Conservation (phyloP, 2,797 vertebrate genomes). For the Cryptoprocta ferox region DNA sequence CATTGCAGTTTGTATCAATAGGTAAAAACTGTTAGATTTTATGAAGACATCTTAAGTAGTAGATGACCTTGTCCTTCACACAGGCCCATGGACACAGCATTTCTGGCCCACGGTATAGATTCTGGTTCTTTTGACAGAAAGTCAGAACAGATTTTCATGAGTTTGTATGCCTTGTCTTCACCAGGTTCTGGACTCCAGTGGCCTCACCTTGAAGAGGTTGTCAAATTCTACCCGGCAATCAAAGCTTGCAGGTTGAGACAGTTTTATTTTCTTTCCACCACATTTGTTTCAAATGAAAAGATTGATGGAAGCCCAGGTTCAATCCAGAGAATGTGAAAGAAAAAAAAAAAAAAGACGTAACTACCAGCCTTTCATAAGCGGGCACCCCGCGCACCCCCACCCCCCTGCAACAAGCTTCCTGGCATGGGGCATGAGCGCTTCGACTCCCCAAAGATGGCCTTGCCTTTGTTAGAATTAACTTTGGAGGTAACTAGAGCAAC, state of each 20-base stretch:
- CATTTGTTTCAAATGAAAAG: background rate
- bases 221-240: background rate
- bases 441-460: background rate
- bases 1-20: background rate
- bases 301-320: background rate
- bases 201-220: background rate
- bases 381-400: too few relatives aligned
- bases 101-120: accelerated
- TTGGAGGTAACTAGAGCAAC: constrained; percentile 60
- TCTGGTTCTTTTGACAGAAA: background rate
- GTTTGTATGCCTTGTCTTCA: accelerated
- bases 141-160: background rate
- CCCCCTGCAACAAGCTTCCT: background rate
- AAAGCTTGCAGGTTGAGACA: background rate
- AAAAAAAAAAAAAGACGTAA: background rate
- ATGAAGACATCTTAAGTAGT: background rate
- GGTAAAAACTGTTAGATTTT: background rate
- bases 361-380: accelerated
- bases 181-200: background rate
- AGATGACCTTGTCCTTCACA: background rate
- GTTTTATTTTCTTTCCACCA: background rate
- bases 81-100: accelerated
- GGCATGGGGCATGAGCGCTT: background rate
- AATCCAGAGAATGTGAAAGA: background rate
- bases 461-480: background rate